Conservation (phyloP, 2,888 invertebrate genomes). For the Opisthograptis luteolata region DNA sequence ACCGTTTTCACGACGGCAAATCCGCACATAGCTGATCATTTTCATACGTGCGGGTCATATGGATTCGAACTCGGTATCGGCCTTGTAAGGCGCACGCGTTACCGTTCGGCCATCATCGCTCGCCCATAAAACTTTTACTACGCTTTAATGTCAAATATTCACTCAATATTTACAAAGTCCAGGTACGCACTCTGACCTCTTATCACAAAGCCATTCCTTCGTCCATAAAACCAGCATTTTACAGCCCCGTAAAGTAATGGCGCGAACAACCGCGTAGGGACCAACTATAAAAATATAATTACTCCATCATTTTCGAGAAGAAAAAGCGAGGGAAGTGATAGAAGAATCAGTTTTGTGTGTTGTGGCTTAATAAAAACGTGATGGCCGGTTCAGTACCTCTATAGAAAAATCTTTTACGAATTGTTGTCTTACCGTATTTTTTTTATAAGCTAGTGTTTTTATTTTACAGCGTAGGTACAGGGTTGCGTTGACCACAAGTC, state of each 20-base stretch:
- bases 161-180: slow-evolving; percentile 19
- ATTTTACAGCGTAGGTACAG: no score
- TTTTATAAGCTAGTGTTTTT: no score
- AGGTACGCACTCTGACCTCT: slow-evolving; percentile 30
- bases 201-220: slow-evolving; percentile 33
- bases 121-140: slow-evolving; percentile 4
- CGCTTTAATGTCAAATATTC: slow-evolving; percentile 5
- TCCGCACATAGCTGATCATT: no score
- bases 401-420: no score
- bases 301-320: slow-evolving; percentile 37
- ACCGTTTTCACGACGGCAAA: no score
- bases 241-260: slow-evolving; percentile 33
- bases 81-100: no score
- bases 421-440: no score
- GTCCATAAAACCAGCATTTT: slow-evolving; percentile 36
- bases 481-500: no score
- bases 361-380: not conserved
- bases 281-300: slow-evolving; percentile 41
- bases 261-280: slow-evolving; percentile 35
- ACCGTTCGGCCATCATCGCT: no score
- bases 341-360: not conserved
- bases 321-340: slow-evolving; percentile 25
- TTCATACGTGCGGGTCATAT: no score
- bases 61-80: no score
- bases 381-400: no score